Conservation (phyloP, 2,888 invertebrate genomes). For the Celastrina argiolus region DNA sequence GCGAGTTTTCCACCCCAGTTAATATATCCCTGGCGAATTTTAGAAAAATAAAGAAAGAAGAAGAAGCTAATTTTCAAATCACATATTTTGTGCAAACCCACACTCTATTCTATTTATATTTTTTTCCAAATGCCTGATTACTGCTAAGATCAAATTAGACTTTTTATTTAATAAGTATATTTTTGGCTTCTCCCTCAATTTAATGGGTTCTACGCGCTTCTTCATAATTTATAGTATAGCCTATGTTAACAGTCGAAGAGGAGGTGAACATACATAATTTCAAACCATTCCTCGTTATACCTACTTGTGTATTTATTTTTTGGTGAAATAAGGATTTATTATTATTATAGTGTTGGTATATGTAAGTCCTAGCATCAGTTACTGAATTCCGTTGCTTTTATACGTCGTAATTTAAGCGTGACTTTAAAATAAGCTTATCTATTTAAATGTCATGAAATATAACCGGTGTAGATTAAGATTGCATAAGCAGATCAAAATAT, state of each 20-base stretch:
- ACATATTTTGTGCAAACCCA: no score
- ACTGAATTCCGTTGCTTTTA: not conserved
- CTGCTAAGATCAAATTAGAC: not conserved
- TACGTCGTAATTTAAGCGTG: not conserved
- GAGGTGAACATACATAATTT: no score
- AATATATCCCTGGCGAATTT: not conserved
- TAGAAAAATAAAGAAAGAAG: no score
- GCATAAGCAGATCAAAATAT: not conserved
- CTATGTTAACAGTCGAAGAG: no score
- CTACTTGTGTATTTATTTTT: no score
- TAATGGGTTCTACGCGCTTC: no score
- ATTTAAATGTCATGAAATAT: not conserved
- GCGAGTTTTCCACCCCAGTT: not conserved
- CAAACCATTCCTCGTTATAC: no score
- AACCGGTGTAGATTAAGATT: not conserved
- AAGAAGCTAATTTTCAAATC: no score
- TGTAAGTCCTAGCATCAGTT: not conserved
- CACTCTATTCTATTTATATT: not conserved
- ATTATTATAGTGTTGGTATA: not conserved
- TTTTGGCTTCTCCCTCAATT: no score
- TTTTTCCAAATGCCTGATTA: not conserved
- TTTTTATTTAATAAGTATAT: no score
- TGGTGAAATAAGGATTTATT: no score
- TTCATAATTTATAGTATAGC: no score
- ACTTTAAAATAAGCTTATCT: not conserved